Conservation (phyloP, 2,888 invertebrate species). For the Isoperla grammatica region DNA sequence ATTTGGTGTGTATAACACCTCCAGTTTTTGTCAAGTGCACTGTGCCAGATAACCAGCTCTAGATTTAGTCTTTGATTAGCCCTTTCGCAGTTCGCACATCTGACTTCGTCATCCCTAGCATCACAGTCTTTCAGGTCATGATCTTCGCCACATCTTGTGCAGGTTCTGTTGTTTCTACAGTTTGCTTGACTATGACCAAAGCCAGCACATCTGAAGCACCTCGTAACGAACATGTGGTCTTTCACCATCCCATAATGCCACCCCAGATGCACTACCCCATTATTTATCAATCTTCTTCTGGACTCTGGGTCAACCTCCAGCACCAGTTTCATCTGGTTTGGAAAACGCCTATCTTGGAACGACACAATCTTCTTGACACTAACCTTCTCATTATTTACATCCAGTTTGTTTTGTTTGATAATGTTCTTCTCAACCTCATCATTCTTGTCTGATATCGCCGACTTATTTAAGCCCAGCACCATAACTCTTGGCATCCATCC, state of each 20-base stretch:
- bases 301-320: not conserved
- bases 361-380: not conserved
- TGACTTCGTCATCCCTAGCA: not conserved
- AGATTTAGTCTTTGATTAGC: not conserved
- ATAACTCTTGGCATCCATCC: not conserved
- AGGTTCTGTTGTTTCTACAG: not conserved
- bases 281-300: not conserved
- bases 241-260: not conserved
- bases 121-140: not conserved
- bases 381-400: not conserved
- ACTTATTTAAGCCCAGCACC: not conserved
- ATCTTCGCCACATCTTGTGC: not conserved
- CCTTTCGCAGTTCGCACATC: not conserved
- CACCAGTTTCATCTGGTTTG: not conserved
- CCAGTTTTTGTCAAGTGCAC: not conserved
- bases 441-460: not conserved
- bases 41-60: not conserved
- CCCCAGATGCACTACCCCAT: not conserved
- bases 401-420: not conserved
- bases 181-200: not conserved
- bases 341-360: not conserved
- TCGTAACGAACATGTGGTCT: not conserved
- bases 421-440: not conserved
- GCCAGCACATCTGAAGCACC: not conserved
- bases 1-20: not conserved